Percentiles rank a stretch among this genome's conserved stretches.
Evolutionary conservation across 2,113 vertebrate species (phyloP).

Genomic region (Willisornis vidua): DNA sequence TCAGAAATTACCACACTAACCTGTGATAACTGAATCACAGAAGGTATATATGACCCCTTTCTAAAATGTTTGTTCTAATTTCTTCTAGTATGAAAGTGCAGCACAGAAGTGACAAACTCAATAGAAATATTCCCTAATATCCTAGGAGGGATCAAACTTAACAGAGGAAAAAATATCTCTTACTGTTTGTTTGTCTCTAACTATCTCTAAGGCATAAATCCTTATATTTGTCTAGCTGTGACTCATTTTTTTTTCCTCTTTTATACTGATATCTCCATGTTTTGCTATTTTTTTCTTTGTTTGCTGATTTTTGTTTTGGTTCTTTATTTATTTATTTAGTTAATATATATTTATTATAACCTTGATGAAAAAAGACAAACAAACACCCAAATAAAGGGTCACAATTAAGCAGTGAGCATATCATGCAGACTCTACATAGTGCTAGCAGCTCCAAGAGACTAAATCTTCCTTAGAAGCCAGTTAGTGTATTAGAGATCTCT

Average conservation of each 20-base stretch:
- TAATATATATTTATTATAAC: neutral
- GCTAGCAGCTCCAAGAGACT: neutral
- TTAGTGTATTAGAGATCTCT: neutral
- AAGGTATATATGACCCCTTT: neutral
- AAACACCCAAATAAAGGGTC: neutral
- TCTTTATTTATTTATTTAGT: neutral
- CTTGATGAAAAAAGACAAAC: accelerated
- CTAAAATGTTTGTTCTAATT: slow-evolving; percentile 29
- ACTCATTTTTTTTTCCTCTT: neutral
- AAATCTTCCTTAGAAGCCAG: neutral
- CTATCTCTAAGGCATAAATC: neutral
- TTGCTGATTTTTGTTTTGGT: accelerated
- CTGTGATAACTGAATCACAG: slow-evolving; percentile 11
- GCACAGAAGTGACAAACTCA: neutral
- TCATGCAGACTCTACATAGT: neutral
- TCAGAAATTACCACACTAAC: neutral
- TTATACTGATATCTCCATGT: neutral
- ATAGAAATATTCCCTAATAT: neutral
- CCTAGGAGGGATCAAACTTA: neutral
- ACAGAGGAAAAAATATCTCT: neutral
- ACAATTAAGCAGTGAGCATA: neutral
- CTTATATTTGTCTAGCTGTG: neutral
- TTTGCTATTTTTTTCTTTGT: neutral
- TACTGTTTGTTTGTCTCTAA: neutral
- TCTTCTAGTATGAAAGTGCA: neutral